A percentile compares a stretch with the other conserved stretches of the same genome.
Conservation (phyloP, 2,888 invertebrate genomes). For the Eupeodes latifasciatus region DNA sequence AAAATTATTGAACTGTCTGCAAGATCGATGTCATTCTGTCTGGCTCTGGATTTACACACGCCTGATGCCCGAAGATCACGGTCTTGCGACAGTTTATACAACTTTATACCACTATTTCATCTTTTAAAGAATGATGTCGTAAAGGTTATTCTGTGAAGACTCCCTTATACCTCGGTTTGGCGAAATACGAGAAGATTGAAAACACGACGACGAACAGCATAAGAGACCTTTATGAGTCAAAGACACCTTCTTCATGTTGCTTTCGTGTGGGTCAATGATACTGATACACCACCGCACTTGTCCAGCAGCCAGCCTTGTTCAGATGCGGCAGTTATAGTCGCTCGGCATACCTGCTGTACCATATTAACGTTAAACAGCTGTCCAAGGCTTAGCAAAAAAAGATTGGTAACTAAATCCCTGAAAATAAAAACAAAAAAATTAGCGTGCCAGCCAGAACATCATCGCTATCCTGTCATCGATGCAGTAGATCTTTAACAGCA, state of each 20-base stretch:
- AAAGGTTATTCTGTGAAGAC: neutral
- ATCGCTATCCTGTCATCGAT: neutral
- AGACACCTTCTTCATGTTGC: neutral
- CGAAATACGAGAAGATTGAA: slow-evolving; percentile 10
- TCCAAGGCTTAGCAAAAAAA: neutral
- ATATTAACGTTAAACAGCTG: neutral
- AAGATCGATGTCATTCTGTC: neutral
- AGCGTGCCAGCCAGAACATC: slow-evolving; percentile 20
- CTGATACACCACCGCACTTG: neutral
- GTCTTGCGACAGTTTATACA: neutral
- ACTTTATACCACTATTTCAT: neutral
- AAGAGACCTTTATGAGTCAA: neutral
- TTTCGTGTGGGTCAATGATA: slow-evolving; percentile 15
- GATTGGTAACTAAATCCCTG: neutral
- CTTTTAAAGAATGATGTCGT: neutral
- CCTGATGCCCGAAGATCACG: neutral
- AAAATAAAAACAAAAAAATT: neutral
- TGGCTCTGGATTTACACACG: neutral
- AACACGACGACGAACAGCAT: neutral
- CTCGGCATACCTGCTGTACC: neutral
- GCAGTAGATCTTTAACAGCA: slow-evolving; percentile 57
- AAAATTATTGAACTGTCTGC: neutral
- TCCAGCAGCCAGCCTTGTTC: slow-evolving; percentile 16
- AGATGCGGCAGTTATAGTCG: neutral
- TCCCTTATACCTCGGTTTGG: neutral